Conservation (phyloP, 2,113 vertebrate species). For the Nymphicus hollandicus region DNA sequence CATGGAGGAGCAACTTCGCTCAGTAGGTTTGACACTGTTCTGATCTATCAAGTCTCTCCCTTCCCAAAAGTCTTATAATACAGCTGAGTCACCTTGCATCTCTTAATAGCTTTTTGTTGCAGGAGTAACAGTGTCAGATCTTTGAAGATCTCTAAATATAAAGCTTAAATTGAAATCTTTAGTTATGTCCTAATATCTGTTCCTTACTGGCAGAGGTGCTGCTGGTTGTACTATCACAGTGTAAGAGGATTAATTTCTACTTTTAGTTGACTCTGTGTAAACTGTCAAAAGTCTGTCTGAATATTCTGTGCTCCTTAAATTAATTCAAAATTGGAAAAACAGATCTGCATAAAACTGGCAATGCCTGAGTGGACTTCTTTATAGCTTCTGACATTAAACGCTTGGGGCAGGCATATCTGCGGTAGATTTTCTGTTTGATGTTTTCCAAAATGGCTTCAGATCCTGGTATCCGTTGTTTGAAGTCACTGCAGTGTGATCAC, state of each 20-base stretch:
- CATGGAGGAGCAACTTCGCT: not conserved
- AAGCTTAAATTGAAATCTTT: not conserved
- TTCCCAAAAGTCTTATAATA: not conserved
- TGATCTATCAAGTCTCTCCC: not conserved
- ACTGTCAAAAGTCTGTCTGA: not conserved
- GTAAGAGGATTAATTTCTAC: not conserved
- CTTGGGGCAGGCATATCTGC: not conserved
- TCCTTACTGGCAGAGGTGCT: not conserved
- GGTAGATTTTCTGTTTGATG: not conserved
- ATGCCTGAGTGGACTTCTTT: not conserved
- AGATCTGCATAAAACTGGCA: not conserved
- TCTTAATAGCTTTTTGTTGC: not conserved
- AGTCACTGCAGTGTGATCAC: not conserved
- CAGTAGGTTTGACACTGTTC: not conserved
- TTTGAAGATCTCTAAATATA: not conserved
- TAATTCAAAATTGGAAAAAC: not conserved
- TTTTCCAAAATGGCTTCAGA: not conserved
- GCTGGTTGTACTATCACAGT: not conserved
- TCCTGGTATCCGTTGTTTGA: rapidly evolving
- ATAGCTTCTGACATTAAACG: not conserved
- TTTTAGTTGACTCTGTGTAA: not conserved
- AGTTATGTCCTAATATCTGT: not conserved
- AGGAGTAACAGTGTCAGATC: not conserved
- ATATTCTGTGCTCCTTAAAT: not conserved
- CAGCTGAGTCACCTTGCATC: not conserved